Percentiles rank a stretch among this genome's conserved stretches.
Conservation (phyloP, 2,888 invertebrate species). For the Smittia sp. region DNA sequence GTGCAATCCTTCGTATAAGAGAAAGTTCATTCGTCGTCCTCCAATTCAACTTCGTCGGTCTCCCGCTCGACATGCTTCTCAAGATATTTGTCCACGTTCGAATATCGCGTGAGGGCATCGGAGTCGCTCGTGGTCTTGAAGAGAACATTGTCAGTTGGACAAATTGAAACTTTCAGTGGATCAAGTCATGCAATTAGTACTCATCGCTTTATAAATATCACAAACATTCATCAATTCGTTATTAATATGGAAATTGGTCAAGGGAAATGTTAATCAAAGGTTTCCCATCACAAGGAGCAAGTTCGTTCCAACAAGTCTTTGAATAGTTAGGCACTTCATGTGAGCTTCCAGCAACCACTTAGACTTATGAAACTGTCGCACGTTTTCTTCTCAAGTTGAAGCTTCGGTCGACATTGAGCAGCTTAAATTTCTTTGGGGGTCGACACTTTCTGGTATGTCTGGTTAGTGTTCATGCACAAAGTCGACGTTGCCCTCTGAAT, state of each 20-base stretch:
- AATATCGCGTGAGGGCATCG: background rate
- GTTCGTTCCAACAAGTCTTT: no score
- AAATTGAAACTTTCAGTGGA: background rate
- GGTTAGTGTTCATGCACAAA: background rate
- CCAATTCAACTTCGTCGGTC: conserved; percentile 14
- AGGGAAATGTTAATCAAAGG: no score
- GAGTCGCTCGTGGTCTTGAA: background rate
- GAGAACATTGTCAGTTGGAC: background rate
- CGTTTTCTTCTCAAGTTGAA: no score
- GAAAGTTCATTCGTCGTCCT: conserved; percentile 21
- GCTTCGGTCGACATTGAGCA: no score
- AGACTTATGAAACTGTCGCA: no score
- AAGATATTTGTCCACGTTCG: conserved; percentile 17
- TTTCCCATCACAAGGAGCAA: no score
- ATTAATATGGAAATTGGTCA: no score
- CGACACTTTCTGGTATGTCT: background rate
- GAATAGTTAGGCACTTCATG: no score
- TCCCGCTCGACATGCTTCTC: background rate
- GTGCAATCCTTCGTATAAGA: background rate
- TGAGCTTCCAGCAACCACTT: no score
- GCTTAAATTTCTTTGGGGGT: conserved; percentile 2
- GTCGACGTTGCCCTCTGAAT: conserved; percentile 19
- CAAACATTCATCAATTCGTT: no score
- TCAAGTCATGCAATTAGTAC: background rate
- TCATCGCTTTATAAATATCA: background rate